phyloP scores from a whole-genome alignment of 2,113 vertebrate species.

The Crotophaga sulcirostris region DNA sequence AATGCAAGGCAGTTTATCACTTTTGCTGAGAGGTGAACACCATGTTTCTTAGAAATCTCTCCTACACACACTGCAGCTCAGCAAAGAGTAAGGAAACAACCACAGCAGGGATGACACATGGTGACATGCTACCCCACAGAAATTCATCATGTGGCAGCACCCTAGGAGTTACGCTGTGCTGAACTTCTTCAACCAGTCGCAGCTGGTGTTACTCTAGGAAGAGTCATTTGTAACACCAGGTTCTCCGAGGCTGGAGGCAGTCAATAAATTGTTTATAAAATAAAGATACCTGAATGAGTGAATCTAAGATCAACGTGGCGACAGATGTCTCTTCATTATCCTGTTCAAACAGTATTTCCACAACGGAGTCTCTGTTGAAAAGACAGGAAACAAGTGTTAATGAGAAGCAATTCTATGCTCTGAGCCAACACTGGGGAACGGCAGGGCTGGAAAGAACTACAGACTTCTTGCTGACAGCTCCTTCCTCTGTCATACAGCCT shows the following conservation, averaged over 20 bases:
- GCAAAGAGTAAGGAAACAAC: not conserved
- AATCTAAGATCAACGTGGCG: slow-evolving; percentile 92
- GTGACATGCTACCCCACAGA: not conserved
- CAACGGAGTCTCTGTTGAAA: slow-evolving; percentile 88
- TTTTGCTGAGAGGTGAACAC: not conserved
- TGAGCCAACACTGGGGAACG: not conserved
- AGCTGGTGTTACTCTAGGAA: not conserved
- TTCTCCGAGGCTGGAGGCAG: not conserved
- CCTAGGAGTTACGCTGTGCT: not conserved
- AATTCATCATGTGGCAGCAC: not conserved
- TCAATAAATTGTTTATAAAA: not conserved
- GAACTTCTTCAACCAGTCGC: accelerated
- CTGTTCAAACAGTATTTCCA: slow-evolving; percentile 96
- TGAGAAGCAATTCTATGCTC: not conserved
- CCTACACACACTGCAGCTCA: not conserved
- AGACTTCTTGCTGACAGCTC: not conserved
- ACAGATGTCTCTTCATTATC: slow-evolving; percentile 98
- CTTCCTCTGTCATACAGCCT: not conserved
- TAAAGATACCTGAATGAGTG: slow-evolving; percentile 88
- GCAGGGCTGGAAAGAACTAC: not conserved
- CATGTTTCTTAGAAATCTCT: not conserved
- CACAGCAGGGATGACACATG: not conserved
- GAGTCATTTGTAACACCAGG: not conserved
- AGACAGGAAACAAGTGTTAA: slow-evolving; percentile 1
- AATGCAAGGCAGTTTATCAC: accelerated